These are phyloP conservation scores for Chionis minor DNA, from an alignment of 2,113 vertebrate genomes.

Conservation along the genomic window DNA sequence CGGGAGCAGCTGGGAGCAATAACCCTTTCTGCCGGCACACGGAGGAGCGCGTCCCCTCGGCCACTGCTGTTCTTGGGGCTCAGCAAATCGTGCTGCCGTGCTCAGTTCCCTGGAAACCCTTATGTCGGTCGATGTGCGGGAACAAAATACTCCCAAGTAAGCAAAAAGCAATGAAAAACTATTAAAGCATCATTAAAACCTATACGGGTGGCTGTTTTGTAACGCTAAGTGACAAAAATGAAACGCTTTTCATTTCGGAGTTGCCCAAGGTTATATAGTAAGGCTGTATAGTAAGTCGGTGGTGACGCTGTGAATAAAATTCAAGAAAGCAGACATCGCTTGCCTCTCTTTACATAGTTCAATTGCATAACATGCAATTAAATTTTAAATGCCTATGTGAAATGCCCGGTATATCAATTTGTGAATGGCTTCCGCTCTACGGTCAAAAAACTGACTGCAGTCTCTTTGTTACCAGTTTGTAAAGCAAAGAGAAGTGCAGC, in stretches of 20 bases:
- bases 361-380: accelerated
- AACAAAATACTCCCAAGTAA: neutral
- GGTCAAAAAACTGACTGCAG: neutral
- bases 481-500: neutral
- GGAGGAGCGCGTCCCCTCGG: accelerated
- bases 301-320: neutral
- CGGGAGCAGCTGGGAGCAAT: neutral
- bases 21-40: neutral
- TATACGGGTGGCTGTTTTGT: neutral
- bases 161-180: neutral
- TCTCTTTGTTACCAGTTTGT: neutral
- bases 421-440: neutral
- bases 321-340: neutral
- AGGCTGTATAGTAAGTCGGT: neutral
- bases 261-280: neutral
- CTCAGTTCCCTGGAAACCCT: neutral
- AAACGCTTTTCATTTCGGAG: neutral
- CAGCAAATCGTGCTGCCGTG: neutral
- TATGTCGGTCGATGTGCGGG: neutral
- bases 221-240: neutral
- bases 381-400: neutral
- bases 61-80: neutral
- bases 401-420: neutral
- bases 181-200: neutral
- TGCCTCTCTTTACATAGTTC: neutral